Evolutionary conservation across 37 sponge, comb jelly and placozoan species (phyloP).

Genomic region (Aplysina aerophoba): DNA sequence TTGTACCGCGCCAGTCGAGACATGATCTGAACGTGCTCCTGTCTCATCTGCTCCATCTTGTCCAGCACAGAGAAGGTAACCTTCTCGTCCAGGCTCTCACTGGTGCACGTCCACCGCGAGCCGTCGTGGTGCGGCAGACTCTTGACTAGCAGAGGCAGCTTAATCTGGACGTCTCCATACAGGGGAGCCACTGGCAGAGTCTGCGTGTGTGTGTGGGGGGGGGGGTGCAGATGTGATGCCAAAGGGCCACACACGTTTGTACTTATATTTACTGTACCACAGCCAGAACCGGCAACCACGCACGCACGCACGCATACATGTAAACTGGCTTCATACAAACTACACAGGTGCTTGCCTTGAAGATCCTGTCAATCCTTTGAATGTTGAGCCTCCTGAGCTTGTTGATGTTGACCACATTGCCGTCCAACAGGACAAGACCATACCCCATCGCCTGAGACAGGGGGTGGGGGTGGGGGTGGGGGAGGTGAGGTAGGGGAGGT

Average conservation of each 20-base stretch:
- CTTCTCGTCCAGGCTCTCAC: conserved; percentile 89
- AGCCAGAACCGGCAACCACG: no score
- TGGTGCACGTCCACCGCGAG: conserved; percentile 95
- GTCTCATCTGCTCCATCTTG: conserved; percentile 79
- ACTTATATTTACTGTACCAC: no score
- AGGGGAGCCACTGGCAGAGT: conserved; percentile 92
- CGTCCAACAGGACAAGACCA: conserved; percentile 85
- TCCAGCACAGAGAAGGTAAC: conserved; percentile 66
- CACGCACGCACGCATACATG: no score
- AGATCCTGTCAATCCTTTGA: conserved; percentile 79
- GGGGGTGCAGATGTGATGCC: no score
- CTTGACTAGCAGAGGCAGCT: conserved; percentile 74
- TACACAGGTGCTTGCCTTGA: conserved; percentile 56
- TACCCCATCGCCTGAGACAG: conserved; percentile 85
- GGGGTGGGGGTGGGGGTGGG: neutral
- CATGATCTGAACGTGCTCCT: conserved; percentile 85
- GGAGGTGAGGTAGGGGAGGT: no score
- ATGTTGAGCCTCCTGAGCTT: conserved; percentile 85
- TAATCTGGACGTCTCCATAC: conserved; percentile 96
- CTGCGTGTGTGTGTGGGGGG: no score
- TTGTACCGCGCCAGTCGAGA: conserved; percentile 87
- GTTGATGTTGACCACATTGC: conserved; percentile 88
- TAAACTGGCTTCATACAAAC: neutral
- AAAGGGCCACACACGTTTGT: no score
- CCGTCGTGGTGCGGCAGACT: conserved; percentile 84